Percentiles rank a stretch among this genome's conserved stretches.
phyloP scores from a whole-genome alignment of 2,797 vertebrate genomes.

The Hylomyscus alleni region DNA sequence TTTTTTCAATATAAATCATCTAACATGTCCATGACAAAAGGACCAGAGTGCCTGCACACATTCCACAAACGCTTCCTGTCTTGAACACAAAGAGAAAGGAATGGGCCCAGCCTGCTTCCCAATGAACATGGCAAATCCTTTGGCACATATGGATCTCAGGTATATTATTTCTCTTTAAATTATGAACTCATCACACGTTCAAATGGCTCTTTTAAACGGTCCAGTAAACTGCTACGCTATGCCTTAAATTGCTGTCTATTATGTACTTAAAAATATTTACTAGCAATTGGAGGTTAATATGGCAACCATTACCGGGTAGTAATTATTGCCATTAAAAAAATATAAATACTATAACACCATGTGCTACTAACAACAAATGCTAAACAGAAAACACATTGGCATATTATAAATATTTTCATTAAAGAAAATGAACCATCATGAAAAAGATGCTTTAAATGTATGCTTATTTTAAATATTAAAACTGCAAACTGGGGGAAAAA shows the following conservation, averaged over 20 bases:
- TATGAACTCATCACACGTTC: conserved; percentile 86
- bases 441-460: conserved; percentile 63
- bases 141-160: conserved; percentile 64
- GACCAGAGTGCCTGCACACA: conserved; percentile 41
- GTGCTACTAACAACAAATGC: conserved; percentile 71
- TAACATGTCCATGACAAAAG: conserved; percentile 50
- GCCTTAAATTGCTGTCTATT: conserved; percentile 85
- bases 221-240: conserved; percentile 84
- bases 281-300: conserved; percentile 86
- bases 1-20: conserved; percentile 42
- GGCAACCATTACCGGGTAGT: conserved; percentile 82
- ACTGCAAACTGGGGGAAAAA: conserved; percentile 49
- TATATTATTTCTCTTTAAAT: conserved; percentile 83
- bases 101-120: conserved; percentile 58
- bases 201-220: conserved; percentile 85
- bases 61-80: conserved; percentile 20
- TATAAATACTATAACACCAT: conserved; percentile 77
- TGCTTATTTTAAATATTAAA: conserved; percentile 61
- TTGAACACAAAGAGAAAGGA: conserved; percentile 47
- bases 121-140: conserved; percentile 36
- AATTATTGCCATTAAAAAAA: conserved; percentile 82
- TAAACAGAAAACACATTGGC: conserved; percentile 77
- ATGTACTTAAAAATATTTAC: conserved; percentile 85
- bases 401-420: conserved; percentile 72
- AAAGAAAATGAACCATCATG: conserved; percentile 62